Conservation (phyloP, 2,797 vertebrate genomes). For the Acanthis flammea region DNA sequence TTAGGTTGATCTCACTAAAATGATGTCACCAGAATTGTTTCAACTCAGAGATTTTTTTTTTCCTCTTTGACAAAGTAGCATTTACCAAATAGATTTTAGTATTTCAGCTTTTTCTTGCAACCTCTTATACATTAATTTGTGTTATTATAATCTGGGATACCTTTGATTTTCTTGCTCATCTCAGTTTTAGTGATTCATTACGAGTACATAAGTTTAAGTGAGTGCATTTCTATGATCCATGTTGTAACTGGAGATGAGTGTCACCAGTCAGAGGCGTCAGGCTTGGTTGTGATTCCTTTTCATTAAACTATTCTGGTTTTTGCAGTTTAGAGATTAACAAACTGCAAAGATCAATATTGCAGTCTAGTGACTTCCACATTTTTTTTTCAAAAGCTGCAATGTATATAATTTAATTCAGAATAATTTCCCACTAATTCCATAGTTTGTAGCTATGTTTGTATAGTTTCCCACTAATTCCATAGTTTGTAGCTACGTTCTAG, state of each 20-base stretch:
- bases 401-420: not conserved
- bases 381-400: not conserved
- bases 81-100: not conserved
- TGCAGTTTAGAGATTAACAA: not conserved
- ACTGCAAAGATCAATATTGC: fast-evolving
- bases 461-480: not conserved
- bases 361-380: not conserved
- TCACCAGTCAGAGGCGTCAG: not conserved
- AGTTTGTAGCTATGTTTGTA: not conserved
- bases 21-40: not conserved
- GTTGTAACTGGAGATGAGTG: not conserved
- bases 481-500: not conserved
- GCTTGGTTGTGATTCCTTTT: not conserved
- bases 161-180: not conserved
- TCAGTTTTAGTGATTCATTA: fast-evolving
- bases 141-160: not conserved
- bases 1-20: not conserved
- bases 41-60: not conserved
- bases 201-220: not conserved
- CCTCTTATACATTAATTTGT: not conserved
- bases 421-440: not conserved
- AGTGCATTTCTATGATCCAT: not conserved
- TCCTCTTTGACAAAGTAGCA: not conserved
- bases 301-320: not conserved
- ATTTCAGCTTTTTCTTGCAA: not conserved